Conservation (phyloP, 2,797 vertebrate species). For the Neostethus bicornis region DNA sequence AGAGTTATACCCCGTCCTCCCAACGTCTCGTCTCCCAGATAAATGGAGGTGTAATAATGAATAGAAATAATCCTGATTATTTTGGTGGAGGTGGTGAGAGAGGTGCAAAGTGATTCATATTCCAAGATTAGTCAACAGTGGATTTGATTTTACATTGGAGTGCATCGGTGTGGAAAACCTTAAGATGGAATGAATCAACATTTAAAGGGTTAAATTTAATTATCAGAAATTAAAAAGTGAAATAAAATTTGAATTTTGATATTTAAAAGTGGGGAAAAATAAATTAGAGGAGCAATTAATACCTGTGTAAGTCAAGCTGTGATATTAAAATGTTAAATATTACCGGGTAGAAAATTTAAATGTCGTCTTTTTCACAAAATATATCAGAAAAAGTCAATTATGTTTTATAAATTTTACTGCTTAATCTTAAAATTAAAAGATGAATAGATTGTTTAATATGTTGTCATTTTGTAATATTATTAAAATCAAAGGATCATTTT, state of each 20-base stretch:
- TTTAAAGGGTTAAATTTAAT: not conserved
- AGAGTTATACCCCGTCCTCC: slow-evolving; percentile 81
- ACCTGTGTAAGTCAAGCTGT: not conserved
- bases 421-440: not conserved
- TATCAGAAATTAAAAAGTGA: not conserved
- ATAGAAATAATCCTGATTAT: slow-evolving; percentile 80
- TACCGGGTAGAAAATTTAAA: not conserved
- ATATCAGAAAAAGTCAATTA: not conserved
- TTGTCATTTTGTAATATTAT: not conserved
- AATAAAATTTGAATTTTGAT: not conserved
- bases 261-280: not conserved
- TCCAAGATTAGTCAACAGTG: slow-evolving; percentile 58
- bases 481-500: not conserved
- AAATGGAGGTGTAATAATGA: slow-evolving; percentile 81
- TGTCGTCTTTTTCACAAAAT: not conserved
- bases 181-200: not conserved
- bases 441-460: not conserved
- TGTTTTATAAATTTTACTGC: not conserved
- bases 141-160: slow-evolving; percentile 20
- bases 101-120: slow-evolving; percentile 51
- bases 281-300: not conserved
- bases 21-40: slow-evolving; percentile 72
- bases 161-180: not conserved
- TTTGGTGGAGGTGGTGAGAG: slow-evolving; percentile 60
- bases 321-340: not conserved